Base-by-base conservation (phyloP, 1,140 invertebrate genomes). In the Heliconius congener region DNA sequence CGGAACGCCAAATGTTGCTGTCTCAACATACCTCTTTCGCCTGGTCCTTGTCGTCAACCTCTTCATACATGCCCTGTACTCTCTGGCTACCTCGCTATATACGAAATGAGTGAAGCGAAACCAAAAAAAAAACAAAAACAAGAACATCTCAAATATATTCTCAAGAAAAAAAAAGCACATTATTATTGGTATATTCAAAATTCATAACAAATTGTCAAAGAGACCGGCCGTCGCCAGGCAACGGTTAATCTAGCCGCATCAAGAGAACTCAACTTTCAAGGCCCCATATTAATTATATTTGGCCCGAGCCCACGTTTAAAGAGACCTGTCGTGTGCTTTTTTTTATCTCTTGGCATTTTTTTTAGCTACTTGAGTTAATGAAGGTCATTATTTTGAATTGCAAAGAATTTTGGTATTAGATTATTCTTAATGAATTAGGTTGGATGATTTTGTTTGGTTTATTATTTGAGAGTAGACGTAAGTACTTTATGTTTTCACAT, bases 201-300 rank as follows among this genome's bases (percentile, higher is more conserved):
- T 66, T 66, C 60, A 66, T 30, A 66, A 66, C 60, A 66, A 66
- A 66, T 30, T 30, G 60, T 66, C 23, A 30, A 57, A 66, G 60
- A 27, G 23, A 23, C 60, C 11, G 60, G 27, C 18, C 57, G 78
- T 82, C 71, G 78, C 78, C 74, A 82, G 81, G 78, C 74, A 79
- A 82, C 74, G 46, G 72, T 78, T 78, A 81, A 78, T 78, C 80
- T 78, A 77, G 73, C 66, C 73, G 42, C 80, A 71, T 42, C 52
- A 55, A 74, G 73, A 81, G 73, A 50, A 73, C 80, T 81, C 57
- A 74, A 60, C 75, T 52, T 75, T 39, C 52, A 80, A 80, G 79
- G 73, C 52, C 71, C 71, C 74, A 80, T 81, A 76, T 81, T 81
- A 81, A 83, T 80, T 81, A 82, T 82, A 57, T 77, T 71, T 75